phyloP scores from a whole-genome alignment of 92 coral and sea anemone species.

The Bergia sp. region DNA sequence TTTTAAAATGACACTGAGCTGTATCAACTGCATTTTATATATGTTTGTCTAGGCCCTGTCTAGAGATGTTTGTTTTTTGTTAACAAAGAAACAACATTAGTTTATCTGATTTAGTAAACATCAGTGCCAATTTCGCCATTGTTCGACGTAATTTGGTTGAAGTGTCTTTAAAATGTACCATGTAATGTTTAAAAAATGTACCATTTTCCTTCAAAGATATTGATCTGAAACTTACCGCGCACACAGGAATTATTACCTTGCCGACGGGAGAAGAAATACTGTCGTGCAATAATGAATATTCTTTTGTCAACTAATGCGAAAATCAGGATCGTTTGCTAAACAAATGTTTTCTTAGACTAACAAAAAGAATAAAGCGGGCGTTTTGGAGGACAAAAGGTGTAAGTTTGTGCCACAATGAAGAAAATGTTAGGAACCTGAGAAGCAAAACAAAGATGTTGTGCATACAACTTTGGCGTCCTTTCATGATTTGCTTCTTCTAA shows the following conservation, averaged over 20 bases:
- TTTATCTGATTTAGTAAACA: neutral
- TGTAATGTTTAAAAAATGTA: neutral
- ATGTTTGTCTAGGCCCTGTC: neutral
- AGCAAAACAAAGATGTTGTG: neutral
- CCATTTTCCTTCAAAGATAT: no score
- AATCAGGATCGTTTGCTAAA: neutral
- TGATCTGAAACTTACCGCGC: neutral
- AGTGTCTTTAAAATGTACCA: neutral
- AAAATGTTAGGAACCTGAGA: neutral
- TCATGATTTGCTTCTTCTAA: constrained; percentile 4
- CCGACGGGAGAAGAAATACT: no score
- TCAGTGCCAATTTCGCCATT: neutral
- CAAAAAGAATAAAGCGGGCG: neutral
- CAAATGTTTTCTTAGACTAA: constrained; percentile 6
- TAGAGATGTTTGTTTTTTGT: neutral
- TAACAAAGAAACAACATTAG: neutral
- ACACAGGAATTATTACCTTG: no score
- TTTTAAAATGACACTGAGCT: no score
- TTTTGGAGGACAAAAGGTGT: neutral
- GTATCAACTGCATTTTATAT: no score
- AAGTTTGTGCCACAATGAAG: neutral
- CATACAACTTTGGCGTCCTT: neutral
- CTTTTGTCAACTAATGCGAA: neutral
- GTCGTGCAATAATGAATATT: no score
- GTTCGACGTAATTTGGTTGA: neutral